Evolutionary conservation across 2,797 vertebrate species (phyloP).

Genomic region (Neomorphus geoffroyi): DNA sequence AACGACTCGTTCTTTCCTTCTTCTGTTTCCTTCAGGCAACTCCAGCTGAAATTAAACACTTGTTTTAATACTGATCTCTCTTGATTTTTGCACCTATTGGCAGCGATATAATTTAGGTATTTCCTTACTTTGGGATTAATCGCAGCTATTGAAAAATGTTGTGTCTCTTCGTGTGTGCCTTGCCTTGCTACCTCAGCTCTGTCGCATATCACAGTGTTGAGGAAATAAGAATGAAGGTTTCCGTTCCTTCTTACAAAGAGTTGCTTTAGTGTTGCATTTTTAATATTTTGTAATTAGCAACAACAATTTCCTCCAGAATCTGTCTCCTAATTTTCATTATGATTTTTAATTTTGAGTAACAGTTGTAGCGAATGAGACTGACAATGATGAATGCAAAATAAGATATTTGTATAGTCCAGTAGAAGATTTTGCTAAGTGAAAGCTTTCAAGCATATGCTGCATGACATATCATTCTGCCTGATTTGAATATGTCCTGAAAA

Average conservation of each 20-base stretch:
- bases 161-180: not conserved
- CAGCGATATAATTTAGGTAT: not conserved
- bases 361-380: not conserved
- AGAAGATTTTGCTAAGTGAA: not conserved
- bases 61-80: not conserved
- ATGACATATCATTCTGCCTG: not conserved
- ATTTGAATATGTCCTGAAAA: not conserved
- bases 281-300: not conserved
- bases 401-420: rapidly evolving
- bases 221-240: not conserved
- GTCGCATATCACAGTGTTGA: not conserved
- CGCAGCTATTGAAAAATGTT: not conserved
- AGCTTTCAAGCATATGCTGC: not conserved
- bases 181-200: not conserved
- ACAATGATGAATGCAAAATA: not conserved
- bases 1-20: not conserved
- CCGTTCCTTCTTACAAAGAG: not conserved
- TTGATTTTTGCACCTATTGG: not conserved
- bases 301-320: not conserved
- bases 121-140: not conserved
- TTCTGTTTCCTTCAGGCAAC: not conserved
- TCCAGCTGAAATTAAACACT: not conserved
- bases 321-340: not conserved
- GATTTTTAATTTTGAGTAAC: not conserved
- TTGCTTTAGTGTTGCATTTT: not conserved